Conservation (phyloP, 2,113 vertebrate genomes). For the Anoura caudifer region DNA sequence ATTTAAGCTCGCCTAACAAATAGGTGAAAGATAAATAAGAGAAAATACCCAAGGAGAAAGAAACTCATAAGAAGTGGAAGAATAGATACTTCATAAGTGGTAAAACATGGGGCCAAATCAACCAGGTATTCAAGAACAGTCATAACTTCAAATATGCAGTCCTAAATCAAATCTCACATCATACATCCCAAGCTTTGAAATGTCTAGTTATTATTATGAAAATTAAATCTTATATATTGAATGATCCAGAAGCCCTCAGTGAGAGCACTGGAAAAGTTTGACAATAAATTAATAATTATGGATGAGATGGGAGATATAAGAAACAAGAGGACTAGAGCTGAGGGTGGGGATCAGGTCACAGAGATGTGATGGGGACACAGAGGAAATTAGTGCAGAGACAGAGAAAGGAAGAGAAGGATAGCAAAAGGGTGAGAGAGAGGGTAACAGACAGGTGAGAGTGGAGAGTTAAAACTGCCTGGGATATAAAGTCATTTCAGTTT, state of each 20-base stretch:
- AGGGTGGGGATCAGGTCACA: background rate
- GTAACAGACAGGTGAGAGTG: background rate
- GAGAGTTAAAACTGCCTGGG: background rate
- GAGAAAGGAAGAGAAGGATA: background rate
- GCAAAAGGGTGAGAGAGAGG: background rate
- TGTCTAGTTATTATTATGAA: background rate
- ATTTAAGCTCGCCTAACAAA: background rate
- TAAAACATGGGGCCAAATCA: background rate
- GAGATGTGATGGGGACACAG: background rate
- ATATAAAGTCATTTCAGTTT: background rate
- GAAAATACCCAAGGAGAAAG: background rate
- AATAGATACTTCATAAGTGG: background rate
- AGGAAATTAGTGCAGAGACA: background rate
- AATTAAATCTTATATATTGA: background rate
- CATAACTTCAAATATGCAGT: background rate
- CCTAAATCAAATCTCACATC: background rate
- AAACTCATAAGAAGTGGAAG: background rate
- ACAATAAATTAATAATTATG: background rate
- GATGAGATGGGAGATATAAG: background rate
- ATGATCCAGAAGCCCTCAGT: background rate
- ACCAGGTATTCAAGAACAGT: accelerated
- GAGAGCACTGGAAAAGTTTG: background rate
- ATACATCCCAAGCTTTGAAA: background rate
- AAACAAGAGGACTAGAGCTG: background rate
- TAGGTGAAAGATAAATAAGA: background rate